These are phyloP conservation scores for Lapara coniferarum DNA, from an alignment of 2,888 invertebrate genomes.

Conservation along the genomic window DNA sequence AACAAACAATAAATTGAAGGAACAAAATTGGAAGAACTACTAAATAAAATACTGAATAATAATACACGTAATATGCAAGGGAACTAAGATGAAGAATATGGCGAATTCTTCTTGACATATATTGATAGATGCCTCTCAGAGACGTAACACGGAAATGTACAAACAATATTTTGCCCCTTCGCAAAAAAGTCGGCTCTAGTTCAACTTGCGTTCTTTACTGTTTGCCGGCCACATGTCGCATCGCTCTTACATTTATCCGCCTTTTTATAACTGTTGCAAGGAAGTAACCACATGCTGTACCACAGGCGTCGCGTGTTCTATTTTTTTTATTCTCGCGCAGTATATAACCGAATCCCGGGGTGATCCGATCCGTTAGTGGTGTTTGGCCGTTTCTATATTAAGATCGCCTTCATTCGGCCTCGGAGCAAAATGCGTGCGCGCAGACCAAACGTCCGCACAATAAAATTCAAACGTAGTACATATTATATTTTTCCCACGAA, in stretches of 20 bases:
- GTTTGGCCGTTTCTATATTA: conserved; percentile 76
- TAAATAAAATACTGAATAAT: too few species aligned
- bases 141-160: not conserved
- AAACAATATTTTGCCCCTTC: not conserved
- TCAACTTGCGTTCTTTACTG: not conserved
- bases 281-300: conserved; percentile 47
- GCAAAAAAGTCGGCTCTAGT: not conserved
- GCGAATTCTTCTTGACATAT: too few species aligned
- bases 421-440: conserved; percentile 70
- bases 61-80: too few species aligned
- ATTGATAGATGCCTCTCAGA: not conserved
- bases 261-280: conserved; percentile 37
- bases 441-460: conserved; percentile 64
- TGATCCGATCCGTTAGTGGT: conserved; percentile 62
- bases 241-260: conserved; percentile 34
- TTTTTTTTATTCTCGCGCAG: conserved; percentile 45
- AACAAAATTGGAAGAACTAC: too few species aligned
- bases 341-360: conserved; percentile 72
- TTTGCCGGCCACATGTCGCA: conserved; percentile 36
- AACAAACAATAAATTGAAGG: too few species aligned
- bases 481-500: conserved; percentile 77
- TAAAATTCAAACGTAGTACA: conserved; percentile 78
- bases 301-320: conserved; percentile 46
- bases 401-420: conserved; percentile 74
- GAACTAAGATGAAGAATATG: too few species aligned